Evolutionary conservation across 64 coral and sea anemone species (phyloP).

Genomic region (Pocillopora verrucosa): DNA sequence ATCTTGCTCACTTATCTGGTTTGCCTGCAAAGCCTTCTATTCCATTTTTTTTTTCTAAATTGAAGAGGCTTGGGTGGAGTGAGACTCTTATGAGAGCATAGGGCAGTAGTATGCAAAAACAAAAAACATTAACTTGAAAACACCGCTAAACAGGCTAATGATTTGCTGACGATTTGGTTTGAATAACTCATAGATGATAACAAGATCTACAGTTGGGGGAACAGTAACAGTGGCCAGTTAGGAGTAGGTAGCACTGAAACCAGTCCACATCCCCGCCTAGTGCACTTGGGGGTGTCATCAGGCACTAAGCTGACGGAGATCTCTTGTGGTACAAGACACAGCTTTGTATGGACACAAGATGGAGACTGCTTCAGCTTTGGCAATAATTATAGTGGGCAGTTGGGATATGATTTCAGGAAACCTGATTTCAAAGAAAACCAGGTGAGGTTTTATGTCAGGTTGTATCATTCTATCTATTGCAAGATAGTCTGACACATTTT

Average conservation of each 20-base stretch:
- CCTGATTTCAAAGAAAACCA: constrained; percentile 99
- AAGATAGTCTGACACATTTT: background rate
- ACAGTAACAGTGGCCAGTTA: constrained; percentile 96
- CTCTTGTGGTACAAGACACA: constrained; percentile 90
- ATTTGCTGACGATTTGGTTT: background rate
- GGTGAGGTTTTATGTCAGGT: constrained; percentile 21
- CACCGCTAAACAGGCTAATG: background rate
- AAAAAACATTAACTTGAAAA: background rate
- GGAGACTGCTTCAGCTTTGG: constrained; percentile 98
- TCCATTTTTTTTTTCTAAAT: too few relatives aligned
- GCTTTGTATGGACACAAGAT: constrained; percentile 90
- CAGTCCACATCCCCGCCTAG: constrained; percentile 46
- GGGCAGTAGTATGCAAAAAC: too few relatives aligned
- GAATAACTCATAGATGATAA: constrained; percentile 55
- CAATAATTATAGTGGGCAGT: constrained; percentile 96
- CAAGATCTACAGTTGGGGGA: constrained; percentile 88
- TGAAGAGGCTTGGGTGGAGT: too few relatives aligned
- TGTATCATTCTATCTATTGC: background rate
- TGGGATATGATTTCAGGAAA: constrained; percentile 97
- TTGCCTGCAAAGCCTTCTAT: too few relatives aligned
- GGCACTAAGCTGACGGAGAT: constrained; percentile 66
- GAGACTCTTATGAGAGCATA: too few relatives aligned
- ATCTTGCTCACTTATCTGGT: too few relatives aligned
- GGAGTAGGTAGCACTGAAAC: constrained; percentile 77
- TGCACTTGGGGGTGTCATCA: constrained; percentile 61